Base-by-base conservation (phyloP, 1,140 invertebrate genomes). In the Caenorhabditis brenneri region DNA sequence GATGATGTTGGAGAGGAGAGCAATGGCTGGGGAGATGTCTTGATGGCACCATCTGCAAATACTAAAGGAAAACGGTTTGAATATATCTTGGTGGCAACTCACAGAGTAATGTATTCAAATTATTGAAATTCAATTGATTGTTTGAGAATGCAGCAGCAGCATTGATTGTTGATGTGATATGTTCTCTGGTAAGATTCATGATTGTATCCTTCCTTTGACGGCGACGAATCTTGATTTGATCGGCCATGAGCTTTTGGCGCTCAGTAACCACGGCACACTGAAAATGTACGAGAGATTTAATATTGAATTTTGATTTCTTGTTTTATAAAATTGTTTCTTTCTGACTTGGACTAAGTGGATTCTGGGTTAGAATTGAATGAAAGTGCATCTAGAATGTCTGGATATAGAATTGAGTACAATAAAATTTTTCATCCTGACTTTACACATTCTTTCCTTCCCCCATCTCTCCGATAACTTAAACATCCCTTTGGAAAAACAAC, bases 151-250 rank as follows among this genome's bases (percentile, higher is more conserved):
- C 86, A 12, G 86, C 82, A 19, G 86, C 87, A 5, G 84, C 84
- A 74, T 87, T 83, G 15, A 87, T 55, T 5, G 60, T 83, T 1
- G 60, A 36, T 12, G 84, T 83, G n/a, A 88, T 80, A 33, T 85
- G 74, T 39, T 88, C 85, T 49, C 85, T 86, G 3, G 83, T 85
- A 16, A 88, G 69, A 69, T 87, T 88, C 89, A 89, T 86, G 46
- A 86, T 19, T 31, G 85, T 87, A 65, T 89, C 88, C 74, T 89
- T 89, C 22, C 88, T 80, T 82, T 89, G 88, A 9, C 88, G 85
- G 31, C 88, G 82, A n/a, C 88, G 88, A 55, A 89, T 90, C 55
- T 89, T 89, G 82, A 89, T 89, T 58, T 89, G 88, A 69, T 89
- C 89, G 1, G 88, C 88, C 88, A 89, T 89, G 36, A 89, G 83